Percentiles rank a stretch among this genome's conserved stretches.
phyloP scores from a whole-genome alignment of 1,140 invertebrate species.

The Paraescarpia echinospica region DNA sequence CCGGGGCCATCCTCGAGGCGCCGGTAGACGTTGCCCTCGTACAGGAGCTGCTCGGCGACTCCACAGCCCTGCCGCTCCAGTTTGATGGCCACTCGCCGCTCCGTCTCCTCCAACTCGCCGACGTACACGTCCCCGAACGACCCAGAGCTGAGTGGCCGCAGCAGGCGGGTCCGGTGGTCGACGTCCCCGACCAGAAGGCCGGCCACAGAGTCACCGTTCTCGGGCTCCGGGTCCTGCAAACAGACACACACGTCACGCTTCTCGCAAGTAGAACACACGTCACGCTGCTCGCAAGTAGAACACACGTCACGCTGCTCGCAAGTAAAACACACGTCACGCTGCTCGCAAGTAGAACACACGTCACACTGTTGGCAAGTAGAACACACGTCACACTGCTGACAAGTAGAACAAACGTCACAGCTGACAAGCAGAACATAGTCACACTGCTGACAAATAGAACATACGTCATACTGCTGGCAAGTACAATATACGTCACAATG shows the following conservation, averaged over 20 bases:
- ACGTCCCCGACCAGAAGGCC: slow-evolving; percentile 17
- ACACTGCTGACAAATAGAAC: no score
- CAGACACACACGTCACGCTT: not conserved
- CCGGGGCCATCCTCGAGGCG: slow-evolving; percentile 20
- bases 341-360: not conserved
- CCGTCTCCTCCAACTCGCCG: slow-evolving; percentile 15
- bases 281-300: no score
- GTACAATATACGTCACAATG: no score
- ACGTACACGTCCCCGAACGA: slow-evolving; percentile 32
- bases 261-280: no score
- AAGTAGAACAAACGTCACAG: no score
- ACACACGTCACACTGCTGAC: no score
- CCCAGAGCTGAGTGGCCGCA: slow-evolving; percentile 24
- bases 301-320: no score
- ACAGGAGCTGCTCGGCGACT: slow-evolving; percentile 20
- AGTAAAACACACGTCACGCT: no score
- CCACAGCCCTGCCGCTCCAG: slow-evolving; percentile 23
- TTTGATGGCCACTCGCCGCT: slow-evolving; percentile 29
- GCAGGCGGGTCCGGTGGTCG: slow-evolving; percentile 19
- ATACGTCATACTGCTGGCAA: no score
- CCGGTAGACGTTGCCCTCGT: slow-evolving; percentile 33
- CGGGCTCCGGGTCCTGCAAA: not conserved
- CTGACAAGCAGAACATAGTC: no score
- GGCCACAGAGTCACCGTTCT: not conserved
- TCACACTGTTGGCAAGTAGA: not conserved